Percentiles rank a stretch among this genome's conserved stretches.
These are phyloP conservation scores for Accipiter virgatus DNA, from an alignment of 2,113 vertebrate species.

Conservation along the genomic window DNA sequence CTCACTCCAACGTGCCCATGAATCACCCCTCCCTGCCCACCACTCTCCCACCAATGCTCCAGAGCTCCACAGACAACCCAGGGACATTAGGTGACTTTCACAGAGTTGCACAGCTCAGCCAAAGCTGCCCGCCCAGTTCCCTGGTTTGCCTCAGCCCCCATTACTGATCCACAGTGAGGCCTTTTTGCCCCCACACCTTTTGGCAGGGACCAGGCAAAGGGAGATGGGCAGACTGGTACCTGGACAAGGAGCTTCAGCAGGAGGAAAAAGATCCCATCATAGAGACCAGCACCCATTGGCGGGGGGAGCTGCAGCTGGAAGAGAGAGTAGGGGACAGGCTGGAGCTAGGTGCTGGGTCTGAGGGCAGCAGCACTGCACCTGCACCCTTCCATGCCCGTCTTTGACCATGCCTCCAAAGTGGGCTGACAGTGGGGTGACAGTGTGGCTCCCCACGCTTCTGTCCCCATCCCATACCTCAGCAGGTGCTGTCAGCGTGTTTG, in stretches of 20 bases:
- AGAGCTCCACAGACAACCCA: background rate
- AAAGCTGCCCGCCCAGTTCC: background rate
- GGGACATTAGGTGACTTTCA: background rate
- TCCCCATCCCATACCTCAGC: conserved; percentile 62
- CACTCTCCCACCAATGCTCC: background rate
- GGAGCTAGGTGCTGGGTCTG: background rate
- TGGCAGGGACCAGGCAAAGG: background rate
- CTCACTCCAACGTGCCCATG: background rate
- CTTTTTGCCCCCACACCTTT: background rate
- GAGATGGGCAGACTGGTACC: conserved; percentile 37
- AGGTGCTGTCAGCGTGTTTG: conserved; percentile 12
- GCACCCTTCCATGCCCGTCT: background rate
- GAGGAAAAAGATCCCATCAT: conserved; percentile 75
- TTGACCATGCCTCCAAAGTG: background rate
- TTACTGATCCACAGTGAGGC: background rate
- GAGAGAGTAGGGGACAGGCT: background rate
- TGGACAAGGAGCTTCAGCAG: conserved; percentile 71
- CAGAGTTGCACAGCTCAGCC: background rate
- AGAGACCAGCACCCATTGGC: conserved; percentile 72
- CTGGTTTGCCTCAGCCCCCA: background rate
- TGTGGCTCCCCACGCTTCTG: background rate
- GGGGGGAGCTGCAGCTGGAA: conserved; percentile 64
- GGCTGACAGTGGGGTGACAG: background rate
- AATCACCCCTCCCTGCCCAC: background rate
- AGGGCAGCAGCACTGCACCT: background rate